Percentiles rank a stretch among this genome's conserved stretches.
Evolutionary conservation across 2,888 invertebrate species (phyloP).

Genomic region (Ctena decussata): DNA sequence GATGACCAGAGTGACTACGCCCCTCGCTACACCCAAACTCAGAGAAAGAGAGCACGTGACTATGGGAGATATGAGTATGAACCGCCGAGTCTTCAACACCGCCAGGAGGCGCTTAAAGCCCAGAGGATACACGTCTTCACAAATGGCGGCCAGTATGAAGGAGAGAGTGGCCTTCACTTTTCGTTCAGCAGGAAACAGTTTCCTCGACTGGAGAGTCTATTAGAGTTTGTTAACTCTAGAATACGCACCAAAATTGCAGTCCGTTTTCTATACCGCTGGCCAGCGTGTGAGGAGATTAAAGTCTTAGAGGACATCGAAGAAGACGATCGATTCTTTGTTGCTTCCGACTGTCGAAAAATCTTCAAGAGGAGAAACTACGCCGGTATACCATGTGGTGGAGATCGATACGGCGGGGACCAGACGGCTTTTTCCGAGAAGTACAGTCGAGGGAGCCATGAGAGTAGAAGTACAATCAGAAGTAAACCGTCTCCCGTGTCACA

Average conservation of each 20-base stretch:
- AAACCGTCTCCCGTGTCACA: conserved; percentile 34
- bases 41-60: not conserved
- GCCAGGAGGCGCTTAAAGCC: conserved; percentile 2
- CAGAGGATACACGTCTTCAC: not conserved
- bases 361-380: conserved; percentile 12
- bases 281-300: conserved; percentile 14
- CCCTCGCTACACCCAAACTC: not conserved
- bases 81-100: not conserved
- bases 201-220: conserved; percentile 3
- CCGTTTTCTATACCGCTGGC: conserved; percentile 35
- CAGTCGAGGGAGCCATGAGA: conserved; percentile 44
- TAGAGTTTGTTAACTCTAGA: not conserved
- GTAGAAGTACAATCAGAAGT: conserved; percentile 33
- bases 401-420: not conserved
- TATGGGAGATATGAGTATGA: conserved; percentile 17
- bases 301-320: conserved; percentile 29
- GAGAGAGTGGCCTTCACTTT: conserved; percentile 10
- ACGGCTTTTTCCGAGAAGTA: conserved; percentile 1
- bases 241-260: conserved; percentile 4
- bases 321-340: conserved; percentile 27
- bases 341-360: conserved; percentile 20
- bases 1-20: not conserved
- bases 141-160: not conserved
- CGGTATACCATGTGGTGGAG: conserved; percentile 6
- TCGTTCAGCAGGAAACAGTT: conserved; percentile 24